Base-by-base conservation (phyloP, 2,888 invertebrate species). In the Mycalesis mineus region DNA sequence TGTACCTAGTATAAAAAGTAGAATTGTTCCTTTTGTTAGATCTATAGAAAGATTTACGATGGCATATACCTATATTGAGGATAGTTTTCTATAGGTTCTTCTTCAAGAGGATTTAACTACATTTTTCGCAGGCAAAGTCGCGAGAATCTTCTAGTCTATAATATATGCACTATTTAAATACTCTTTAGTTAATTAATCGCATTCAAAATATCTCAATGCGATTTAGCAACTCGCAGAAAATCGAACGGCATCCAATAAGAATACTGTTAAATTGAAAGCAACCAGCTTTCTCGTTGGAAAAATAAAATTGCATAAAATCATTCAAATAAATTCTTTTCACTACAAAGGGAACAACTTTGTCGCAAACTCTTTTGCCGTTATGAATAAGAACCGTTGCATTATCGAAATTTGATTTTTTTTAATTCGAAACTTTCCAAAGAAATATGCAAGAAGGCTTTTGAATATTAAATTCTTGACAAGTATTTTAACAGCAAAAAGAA, bases 351-450 rank as follows among this genome's bases (percentile, higher is more conserved):
- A 61, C 53, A 61, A 61, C 60, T 61, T 63, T 57, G 53, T 61
- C 53, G 49, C 44, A 60, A 64, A 61, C 61, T 61, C 61, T 50
- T 57, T 44, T 52, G 54, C 49, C 58, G 61, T 55, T 63, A 57
- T 63, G 64, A 64, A 64, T 64, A 64, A 63, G 53, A 59, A 47
- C 47, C 55, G 59, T 50, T 57, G 64, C 64, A 56, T 57, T 58
- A 63, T 64, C 59, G 59, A 59, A 63, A 57, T 55, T 64, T 41
- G 17, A 53, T 55, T 52, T 57, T 55, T 50, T 17, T 44, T 44
- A 31, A 33, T 44, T 57, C 44, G 22, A 22, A 22, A 22, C 33
- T 61, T 58, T 58, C 17, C 31, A 29, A 54, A 54, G 50, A 61
- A 55, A 52, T 39, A 17, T 52, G n/a, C 42, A 28, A 28, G 39